Evolutionary conservation across 2,113 vertebrate species (phyloP).

Genomic region (Dicrurus megarhynchus): DNA sequence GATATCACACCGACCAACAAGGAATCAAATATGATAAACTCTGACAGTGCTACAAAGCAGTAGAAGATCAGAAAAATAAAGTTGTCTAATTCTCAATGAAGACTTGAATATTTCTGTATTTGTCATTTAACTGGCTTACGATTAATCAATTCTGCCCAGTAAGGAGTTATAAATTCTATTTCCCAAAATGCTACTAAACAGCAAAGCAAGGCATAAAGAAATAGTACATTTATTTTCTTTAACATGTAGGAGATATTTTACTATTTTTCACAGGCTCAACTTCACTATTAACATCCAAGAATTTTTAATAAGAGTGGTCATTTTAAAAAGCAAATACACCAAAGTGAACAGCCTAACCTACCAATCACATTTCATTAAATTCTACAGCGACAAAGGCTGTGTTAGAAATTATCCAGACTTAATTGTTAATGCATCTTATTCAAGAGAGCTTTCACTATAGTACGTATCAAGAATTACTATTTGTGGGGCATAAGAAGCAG

Average conservation of each 20-base stretch:
- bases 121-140: not conserved
- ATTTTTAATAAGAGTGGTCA: not conserved
- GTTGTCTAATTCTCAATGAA: not conserved
- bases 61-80: not conserved
- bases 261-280: not conserved
- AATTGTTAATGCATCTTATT: not conserved
- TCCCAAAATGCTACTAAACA: not conserved
- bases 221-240: not conserved
- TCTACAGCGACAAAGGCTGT: not conserved
- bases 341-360: not conserved
- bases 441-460: not conserved
- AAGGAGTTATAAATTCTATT: not conserved
- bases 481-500: not conserved
- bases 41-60: not conserved
- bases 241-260: not conserved
- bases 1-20: not conserved
- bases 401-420: not conserved
- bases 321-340: not conserved
- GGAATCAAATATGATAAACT: not conserved
- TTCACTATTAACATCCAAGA: not conserved
- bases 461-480: not conserved
- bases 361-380: not conserved
- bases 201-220: not conserved
- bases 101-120: not conserved
- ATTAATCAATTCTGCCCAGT: not conserved